Evolutionary conservation across 2,113 vertebrate species (phyloP).

Genomic region (Grammomys surdaster): DNA sequence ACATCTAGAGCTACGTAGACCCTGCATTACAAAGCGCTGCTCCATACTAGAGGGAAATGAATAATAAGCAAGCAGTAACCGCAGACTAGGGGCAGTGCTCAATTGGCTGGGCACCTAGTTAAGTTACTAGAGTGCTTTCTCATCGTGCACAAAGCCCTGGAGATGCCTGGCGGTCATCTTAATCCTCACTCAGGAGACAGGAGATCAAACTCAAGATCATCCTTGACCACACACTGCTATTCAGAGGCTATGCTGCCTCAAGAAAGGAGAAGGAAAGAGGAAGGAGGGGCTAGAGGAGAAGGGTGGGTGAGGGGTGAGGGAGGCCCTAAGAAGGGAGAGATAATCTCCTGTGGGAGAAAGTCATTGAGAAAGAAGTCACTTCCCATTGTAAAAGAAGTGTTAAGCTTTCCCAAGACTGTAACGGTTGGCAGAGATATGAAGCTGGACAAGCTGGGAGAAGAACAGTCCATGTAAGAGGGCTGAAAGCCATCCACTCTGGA

Average conservation of each 20-base stretch:
- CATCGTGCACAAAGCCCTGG: background rate
- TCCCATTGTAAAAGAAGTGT: background rate
- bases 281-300: no score
- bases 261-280: background rate
- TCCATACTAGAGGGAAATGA: background rate
- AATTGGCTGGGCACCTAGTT: background rate
- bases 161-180: no score
- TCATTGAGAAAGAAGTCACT: background rate
- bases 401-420: background rate
- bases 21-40: background rate
- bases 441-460: background rate
- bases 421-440: background rate
- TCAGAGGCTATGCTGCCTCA: background rate
- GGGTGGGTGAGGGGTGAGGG: no score
- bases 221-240: no score
- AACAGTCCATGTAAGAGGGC: background rate
- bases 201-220: background rate
- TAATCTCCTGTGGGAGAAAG: background rate
- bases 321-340: background rate
- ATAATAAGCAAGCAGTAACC: background rate
- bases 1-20: background rate
- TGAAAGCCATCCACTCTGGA: background rate
- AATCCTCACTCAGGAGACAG: background rate
- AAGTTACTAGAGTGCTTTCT: background rate
- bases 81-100: background rate